These are phyloP conservation scores for Etheostoma nigrum DNA, from an alignment of 2,797 vertebrate species.

Conservation along the genomic window DNA sequence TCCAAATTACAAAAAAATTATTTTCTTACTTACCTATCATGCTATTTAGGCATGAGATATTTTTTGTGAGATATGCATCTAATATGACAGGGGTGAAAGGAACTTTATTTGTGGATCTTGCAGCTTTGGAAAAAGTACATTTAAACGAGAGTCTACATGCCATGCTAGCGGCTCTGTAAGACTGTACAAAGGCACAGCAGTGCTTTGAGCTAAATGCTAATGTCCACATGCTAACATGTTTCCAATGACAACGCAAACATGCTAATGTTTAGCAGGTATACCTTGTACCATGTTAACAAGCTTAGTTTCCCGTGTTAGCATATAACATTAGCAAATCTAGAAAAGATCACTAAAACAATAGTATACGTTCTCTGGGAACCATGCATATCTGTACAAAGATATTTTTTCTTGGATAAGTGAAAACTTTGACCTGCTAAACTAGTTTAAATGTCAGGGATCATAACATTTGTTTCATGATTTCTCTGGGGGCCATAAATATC, in stretches of 20 bases:
- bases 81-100: background rate
- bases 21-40: background rate
- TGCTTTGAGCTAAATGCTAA: background rate
- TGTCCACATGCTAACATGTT: background rate
- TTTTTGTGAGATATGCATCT: background rate
- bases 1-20: conserved; percentile 2
- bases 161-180: no score
- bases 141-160: background rate
- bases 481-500: background rate
- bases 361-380: background rate
- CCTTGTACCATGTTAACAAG: background rate
- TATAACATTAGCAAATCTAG: background rate
- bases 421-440: background rate
- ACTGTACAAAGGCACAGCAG: no score
- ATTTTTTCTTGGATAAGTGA: background rate
- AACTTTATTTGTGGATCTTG: background rate
- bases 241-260: background rate
- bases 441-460: background rate
- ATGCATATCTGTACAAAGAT: background rate
- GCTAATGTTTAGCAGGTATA: background rate
- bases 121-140: background rate
- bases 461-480: background rate
- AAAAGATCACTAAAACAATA: background rate
- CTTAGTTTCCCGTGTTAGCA: background rate
- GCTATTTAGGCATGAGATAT: background rate